phyloP scores from a whole-genome alignment of 1,140 invertebrate genomes.

The Papilio glaucus region DNA sequence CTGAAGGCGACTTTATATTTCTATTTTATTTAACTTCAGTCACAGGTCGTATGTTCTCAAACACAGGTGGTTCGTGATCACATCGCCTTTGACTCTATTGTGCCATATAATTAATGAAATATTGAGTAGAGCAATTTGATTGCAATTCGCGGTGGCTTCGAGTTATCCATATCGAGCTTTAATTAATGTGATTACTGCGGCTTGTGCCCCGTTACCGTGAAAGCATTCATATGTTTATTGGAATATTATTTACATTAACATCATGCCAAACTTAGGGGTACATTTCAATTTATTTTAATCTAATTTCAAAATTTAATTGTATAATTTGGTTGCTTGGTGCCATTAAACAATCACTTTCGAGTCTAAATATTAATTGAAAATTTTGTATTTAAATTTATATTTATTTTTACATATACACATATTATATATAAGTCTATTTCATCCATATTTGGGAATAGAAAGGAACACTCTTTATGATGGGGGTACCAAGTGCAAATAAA shows the following conservation, averaged over 20 bases:
- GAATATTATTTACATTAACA: background rate
- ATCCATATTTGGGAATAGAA: too few relatives aligned
- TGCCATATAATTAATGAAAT: background rate
- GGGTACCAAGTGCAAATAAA: too few relatives aligned
- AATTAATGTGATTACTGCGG: slow-evolving; percentile 11
- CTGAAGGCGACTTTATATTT: background rate
- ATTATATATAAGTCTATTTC: too few relatives aligned
- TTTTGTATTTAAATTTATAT: too few relatives aligned
- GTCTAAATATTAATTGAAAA: too few relatives aligned
- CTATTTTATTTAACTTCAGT: background rate
- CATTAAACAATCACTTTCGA: background rate
- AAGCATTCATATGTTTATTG: slow-evolving; percentile 17
- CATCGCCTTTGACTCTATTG: too few relatives aligned
- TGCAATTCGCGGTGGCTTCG: background rate
- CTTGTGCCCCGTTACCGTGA: background rate
- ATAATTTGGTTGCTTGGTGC: background rate
- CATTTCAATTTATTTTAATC: background rate
- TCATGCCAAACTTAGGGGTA: background rate
- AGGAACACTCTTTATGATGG: too few relatives aligned
- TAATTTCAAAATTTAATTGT: background rate
- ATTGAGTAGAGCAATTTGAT: background rate
- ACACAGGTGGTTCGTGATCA: too few relatives aligned
- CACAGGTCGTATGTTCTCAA: background rate
- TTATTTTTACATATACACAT: too few relatives aligned
- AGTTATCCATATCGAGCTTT: slow-evolving; percentile 5